Evolutionary conservation across 2,888 invertebrate species (phyloP), one percentile per base, ranked within the genome.

Genomic region (Graphium colonna): DNA sequence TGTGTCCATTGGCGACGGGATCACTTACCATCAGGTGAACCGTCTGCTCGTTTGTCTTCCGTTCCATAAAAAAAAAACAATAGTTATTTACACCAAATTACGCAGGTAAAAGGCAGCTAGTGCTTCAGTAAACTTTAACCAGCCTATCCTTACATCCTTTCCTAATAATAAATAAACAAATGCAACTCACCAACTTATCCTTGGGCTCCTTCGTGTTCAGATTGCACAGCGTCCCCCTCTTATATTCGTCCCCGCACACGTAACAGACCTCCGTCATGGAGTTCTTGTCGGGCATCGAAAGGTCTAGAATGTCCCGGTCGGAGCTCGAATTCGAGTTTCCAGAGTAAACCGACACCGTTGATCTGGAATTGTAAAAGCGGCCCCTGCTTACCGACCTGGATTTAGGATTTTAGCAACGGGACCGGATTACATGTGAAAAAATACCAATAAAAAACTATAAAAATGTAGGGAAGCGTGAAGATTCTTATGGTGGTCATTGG

Each of bases 271-370:
- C 96, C 16, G 96, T 96, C 65, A 95, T 93, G 10, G 96, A 95
- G 89, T 96, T 96, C 90, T 96, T 96, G 83, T 96, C 96, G 9
- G 96, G 96, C 96, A 97, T 96, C 58, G 96, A 96, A 56, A 97
- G 91, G 88, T 97, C 96, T 57, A 96, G 90, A 68, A 96, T 96
- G 77, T 96, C 96, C 36, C 95, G 93, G 68, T 95, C 95, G n/a
- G 93, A 92, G 40, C 92, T 72, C 58, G 83, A 80, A 75, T 88
- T 88, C 0, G 90, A 89, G 73, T 88, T 84, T 68, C 89, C 90
- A 17, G 85, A 85, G 79, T 90, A 90, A 61, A 90, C 89, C 0
- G 90, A 90, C 48, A 87, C 89, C 3, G 90, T 89, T 9, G 90
- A 90, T 38, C 88, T 88, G 81, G 1, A 77, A 74, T 0, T 13